Evolutionary conservation across 2,888 invertebrate genomes (phyloP), one percentile per base, ranked within the genome.

Genomic region (Amphipyra tragopoginis): DNA sequence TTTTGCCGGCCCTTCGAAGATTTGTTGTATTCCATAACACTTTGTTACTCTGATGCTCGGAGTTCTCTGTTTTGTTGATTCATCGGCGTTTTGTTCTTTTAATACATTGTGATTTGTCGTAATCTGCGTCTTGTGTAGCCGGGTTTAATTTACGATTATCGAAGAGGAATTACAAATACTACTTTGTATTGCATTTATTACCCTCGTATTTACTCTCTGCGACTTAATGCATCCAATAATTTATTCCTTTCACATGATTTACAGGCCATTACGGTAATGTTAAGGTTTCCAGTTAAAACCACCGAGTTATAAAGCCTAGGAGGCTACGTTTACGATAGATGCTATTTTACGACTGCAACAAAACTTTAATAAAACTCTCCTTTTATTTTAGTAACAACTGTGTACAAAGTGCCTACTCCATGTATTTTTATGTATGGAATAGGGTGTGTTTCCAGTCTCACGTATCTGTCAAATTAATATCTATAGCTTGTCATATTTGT

Each of bases 181-280:
- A 88, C 87, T 81, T 79, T 87, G 89, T 90, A 85, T 79, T 77
- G 60, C 75, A 79, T 88, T 89, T 89, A 88, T 84, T 84, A 84
- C 79, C 82, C 76, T 82, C 68, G 75, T 86, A 88, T 88, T 87
- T 88, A 89, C 85, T 85, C 77, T 74, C 58, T 75, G 80, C 70
- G 75, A 81, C 77, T 90, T 89, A 88, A 91, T 87, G 87, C 77
- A 82, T 85, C 85, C 83, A 86, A 88, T 90, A 90, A 88, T 90
- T 90, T 92, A 91, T 90, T 88, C 81, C 86, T 88, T 87, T 87
- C 84, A 70, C 80, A 86, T 90, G 91, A 93, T 91, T 91, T 91
- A 92, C 84, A 79, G 85, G 77, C 88, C 83, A 90, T 91, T 90
- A 89, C 82, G 81, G 86, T 80, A 85, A 84, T 85, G 84, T 87